Percentiles rank a stretch among this genome's conserved stretches.
Conservation (phyloP, 2,888 invertebrate species). For the Cantharis rustica region DNA sequence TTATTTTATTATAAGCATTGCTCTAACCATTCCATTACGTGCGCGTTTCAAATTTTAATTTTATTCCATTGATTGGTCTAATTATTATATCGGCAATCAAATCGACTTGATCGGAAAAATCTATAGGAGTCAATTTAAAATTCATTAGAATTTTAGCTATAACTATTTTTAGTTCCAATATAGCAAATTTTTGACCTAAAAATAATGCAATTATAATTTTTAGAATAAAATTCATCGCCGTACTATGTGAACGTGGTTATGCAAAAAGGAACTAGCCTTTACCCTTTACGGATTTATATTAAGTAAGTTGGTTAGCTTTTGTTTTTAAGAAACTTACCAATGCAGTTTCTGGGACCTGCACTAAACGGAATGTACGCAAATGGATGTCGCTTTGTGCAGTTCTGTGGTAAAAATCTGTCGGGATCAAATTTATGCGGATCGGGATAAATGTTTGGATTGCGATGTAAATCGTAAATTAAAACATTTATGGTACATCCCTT, state of each 20-base stretch:
- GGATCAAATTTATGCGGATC: constrained; percentile 20
- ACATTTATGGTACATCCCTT: neutral
- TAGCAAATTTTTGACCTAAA: neutral
- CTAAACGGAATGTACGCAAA: neutral
- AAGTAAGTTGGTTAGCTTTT: no score
- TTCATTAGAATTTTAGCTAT: neutral
- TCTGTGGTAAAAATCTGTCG: constrained; percentile 12
- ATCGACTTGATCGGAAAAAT: neutral
- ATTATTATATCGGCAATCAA: neutral
- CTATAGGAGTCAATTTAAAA: neutral
- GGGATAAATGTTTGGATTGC: constrained; percentile 8
- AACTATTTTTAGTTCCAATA: neutral
- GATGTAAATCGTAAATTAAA: constrained; percentile 13
- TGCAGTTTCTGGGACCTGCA: neutral
- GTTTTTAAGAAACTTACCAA: neutral
- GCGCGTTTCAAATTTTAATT: neutral
- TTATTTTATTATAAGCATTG: neutral
- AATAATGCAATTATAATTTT: neutral
- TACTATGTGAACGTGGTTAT: neutral
- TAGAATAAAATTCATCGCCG: neutral
- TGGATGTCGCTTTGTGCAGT: neutral
- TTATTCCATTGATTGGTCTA: neutral
- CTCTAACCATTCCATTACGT: neutral
- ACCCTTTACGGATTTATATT: no score
- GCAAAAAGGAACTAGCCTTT: neutral